Percentiles rank a stretch among this genome's conserved stretches.
These are phyloP conservation scores for Hedychridium roseum DNA, from an alignment of 2,888 invertebrate genomes.

Conservation along the genomic window DNA sequence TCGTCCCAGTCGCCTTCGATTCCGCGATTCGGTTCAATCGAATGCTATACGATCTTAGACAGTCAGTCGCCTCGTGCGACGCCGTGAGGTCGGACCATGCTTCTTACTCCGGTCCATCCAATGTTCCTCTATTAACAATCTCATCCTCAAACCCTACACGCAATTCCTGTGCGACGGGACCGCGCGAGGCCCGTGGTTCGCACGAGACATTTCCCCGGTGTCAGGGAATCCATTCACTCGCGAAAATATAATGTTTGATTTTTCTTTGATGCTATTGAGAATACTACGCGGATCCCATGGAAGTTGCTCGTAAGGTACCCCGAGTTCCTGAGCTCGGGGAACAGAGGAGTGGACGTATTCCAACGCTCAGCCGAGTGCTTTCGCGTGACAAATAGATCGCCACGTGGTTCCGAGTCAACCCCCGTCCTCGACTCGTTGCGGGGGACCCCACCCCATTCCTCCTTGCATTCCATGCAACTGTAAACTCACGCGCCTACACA, in stretches of 20 bases:
- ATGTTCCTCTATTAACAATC: too few species aligned
- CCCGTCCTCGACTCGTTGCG: slow-evolving; percentile 21
- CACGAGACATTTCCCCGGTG: not conserved
- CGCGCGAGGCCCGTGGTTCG: too few species aligned
- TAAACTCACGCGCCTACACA: slow-evolving; percentile 48
- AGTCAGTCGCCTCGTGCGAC: slow-evolving; percentile 50
- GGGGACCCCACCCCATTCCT: slow-evolving; percentile 7
- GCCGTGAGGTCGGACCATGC: slow-evolving; percentile 42
- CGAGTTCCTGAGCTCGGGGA: too few species aligned
- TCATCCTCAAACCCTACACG: too few species aligned
- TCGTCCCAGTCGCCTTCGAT: slow-evolving; percentile 37
- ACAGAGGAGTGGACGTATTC: too few species aligned
- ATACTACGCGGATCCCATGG: too few species aligned
- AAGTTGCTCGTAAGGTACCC: too few species aligned
- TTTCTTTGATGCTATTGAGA: too few species aligned
- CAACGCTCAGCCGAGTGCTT: slow-evolving; percentile 18
- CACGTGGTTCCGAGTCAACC: slow-evolving; percentile 46
- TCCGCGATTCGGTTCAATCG: slow-evolving; percentile 50
- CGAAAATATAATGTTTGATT: too few species aligned
- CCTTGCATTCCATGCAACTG: slow-evolving; percentile 32
- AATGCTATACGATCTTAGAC: slow-evolving; percentile 45
- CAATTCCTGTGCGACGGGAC: too few species aligned
- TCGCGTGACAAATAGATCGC: slow-evolving; percentile 48
- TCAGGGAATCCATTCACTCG: not conserved
- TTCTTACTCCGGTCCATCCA: too few species aligned